Evolutionary conservation across 2,888 invertebrate species (phyloP), one percentile per base, ranked within the genome.

Genomic region (Malthinus seriepunctatus): DNA sequence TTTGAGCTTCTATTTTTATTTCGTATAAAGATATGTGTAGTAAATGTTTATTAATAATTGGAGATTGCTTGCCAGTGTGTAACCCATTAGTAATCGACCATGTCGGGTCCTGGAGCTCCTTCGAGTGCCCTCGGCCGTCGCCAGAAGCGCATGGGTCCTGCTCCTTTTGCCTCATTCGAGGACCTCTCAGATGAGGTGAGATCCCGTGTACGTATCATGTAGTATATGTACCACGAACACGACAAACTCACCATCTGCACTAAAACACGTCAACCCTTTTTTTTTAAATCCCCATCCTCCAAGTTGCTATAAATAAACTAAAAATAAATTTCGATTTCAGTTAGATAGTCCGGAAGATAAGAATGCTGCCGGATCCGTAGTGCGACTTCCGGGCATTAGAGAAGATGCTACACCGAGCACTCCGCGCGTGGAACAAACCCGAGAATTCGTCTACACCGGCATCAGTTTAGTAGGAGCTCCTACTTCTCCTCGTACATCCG

Each of bases 111-210:
- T 66, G 73, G 71, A 69, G 66, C 68, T 63, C 63, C 69, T 53
- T 66, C 69, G 54, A 68, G 67, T 63, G 67, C 64, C 58, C 65
- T 63, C 61, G 63, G 65, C 66, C 70, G 74, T 62, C 72, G 72
- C 59, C 90, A 90, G 82, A 86, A 88, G 82, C 89, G 91, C 80
- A 89, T 91, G 83, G 94, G 94, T 77, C 93, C 93, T 76, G 95
- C 95, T 74, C 95, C 95, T 76, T 91, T 95, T 80, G 95, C 95
- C 77, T 95, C 94, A 73, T 93, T 95, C 82, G 95, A 95, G 84
- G 92, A 92, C 84, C 85, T 88, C 78, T 90, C 90, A 74, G 91
- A 92, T 81, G 91, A 91, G 84, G 86, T 89, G 80, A 86, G 83
- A 76, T 79, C 81, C 63, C 81, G 83, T 77, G 84, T 84, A 84